Base-by-base conservation (phyloP, 2,797 vertebrate species). In the Enteromius anoplus region DNA sequence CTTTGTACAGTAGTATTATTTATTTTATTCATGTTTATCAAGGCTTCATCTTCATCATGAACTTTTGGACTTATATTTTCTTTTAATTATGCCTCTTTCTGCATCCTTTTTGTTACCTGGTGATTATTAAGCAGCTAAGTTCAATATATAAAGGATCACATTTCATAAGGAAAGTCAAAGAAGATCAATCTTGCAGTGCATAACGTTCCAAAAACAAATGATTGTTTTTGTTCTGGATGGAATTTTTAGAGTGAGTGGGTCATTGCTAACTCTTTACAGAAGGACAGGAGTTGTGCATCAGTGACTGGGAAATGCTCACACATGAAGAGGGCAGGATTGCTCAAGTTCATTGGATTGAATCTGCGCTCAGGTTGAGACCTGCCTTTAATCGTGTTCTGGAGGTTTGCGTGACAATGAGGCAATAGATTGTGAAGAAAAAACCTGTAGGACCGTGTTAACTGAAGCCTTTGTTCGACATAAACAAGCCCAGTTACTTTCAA, bases 321-420 rank as follows among this genome's bases (percentile, higher is more conserved):
- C 15, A 15, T 68, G 62, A 78, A 86, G 78, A 69, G 76, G 76
- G 47, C 40, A 58, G 75, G 37, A 75, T 84, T 40, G 60, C 65
- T 70, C 62, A 68, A 75, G 21, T 10, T 47, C 66, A 76, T 42
- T 32, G 23, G 51, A 77, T 37, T 70, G 62, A 51, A 73, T 19
- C 14, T 19, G 65, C 15, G 1, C 62, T 85, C 82, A 82, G 72
- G 84, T 81, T 76, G 15, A 84, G 62, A 73, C 84, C 73, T 81
- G 86, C 49, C 77, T 64, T 65, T 71, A 81, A 77, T 73, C 60
- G 32, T 73, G 51, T 68, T 73, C n/a, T 47, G n/a, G 15, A 32
- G 29, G 62, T 34, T 83, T 76, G 75, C 70, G 70, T 86, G 70
- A 86, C 62, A 75, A 66, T 72, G 10, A 17, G 23, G 69, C 76